Evolutionary conservation across 2,888 invertebrate species (phyloP), one percentile per base, ranked within the genome.

Genomic region (Ernsta delagoae): DNA sequence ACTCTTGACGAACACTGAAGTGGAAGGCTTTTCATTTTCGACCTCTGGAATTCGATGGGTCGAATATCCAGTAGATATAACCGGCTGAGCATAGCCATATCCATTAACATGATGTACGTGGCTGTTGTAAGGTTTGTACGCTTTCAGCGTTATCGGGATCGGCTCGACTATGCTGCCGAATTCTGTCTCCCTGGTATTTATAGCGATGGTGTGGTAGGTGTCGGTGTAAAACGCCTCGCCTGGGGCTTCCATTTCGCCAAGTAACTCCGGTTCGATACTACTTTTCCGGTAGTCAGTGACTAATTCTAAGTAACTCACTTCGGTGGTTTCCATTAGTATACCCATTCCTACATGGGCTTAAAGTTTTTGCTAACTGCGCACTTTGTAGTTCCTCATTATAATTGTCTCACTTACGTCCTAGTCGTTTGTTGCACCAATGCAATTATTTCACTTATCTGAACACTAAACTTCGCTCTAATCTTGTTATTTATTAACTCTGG

Each of bases 281-380:
- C 82, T 79, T 77, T 84, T 84, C 79, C 85, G 82, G 79, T 83
- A 85, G 77, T 85, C 83, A 82, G 85, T 84, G 81, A 86, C 87
- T 87, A 88, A 86, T 83, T 48, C 48, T 48, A 48, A 48, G 48
- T 48, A 48, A n/a, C 88, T 89, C 79, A 84, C 87, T 83, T 92
- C 87, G 80, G 89, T 83, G 81, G 87, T 79, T 86, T 93, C 92
- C 92, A 92, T 93, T 82, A 88, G 88, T 85, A 90, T 88, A 87
- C 92, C 93, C 94, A 93, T 94, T 87, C 92, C 93, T 90, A 77
- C 81, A 84, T 80, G 83, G 84, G 80, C 75, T 75, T 77, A 76
- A 74, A 77, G 76, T 76, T 78, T 79, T 78, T 66, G 77, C 79
- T 88, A 87, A 83, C 79, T 85, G 78, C 75, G 71, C 71, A 75